A percentile compares a stretch with the other conserved stretches of the same genome.
Evolutionary conservation across 2,888 invertebrate genomes (phyloP).

Genomic region (Villa cingulata): DNA sequence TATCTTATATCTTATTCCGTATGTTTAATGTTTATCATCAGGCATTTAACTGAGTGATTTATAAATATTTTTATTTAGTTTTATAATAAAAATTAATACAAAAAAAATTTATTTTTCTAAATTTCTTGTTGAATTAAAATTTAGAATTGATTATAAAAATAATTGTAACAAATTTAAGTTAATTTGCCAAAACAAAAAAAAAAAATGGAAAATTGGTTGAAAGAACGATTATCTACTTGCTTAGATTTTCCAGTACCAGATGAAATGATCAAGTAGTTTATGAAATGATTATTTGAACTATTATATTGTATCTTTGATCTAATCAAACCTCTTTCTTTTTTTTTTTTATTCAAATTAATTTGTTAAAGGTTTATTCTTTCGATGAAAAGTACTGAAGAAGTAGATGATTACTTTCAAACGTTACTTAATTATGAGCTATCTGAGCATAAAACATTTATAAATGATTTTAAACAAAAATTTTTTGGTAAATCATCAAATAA

Average conservation of each 20-base stretch:
- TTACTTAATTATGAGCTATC: constrained; percentile 53
- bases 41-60: too few species aligned
- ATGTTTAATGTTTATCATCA: too few species aligned
- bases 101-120: too few species aligned
- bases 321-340: background rate
- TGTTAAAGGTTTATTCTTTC: constrained; percentile 60
- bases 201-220: constrained; percentile 54
- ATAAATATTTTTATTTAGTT: too few species aligned
- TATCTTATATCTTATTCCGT: too few species aligned
- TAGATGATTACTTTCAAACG: constrained; percentile 64
- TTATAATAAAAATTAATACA: too few species aligned
- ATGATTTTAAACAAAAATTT: constrained; percentile 40
- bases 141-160: too few species aligned
- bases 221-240: constrained; percentile 48
- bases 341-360: background rate
- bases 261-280: constrained; percentile 51
- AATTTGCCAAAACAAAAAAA: constrained; percentile 5
- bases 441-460: constrained; percentile 52
- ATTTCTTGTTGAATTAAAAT: too few species aligned
- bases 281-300: background rate
- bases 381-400: constrained; percentile 55
- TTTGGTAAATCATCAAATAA: constrained; percentile 3
- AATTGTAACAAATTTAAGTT: too few species aligned
- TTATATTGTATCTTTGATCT: background rate
- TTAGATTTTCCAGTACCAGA: constrained; percentile 54